phyloP scores from a whole-genome alignment of 1,140 invertebrate genomes.

The Drosophila tsacasi region DNA sequence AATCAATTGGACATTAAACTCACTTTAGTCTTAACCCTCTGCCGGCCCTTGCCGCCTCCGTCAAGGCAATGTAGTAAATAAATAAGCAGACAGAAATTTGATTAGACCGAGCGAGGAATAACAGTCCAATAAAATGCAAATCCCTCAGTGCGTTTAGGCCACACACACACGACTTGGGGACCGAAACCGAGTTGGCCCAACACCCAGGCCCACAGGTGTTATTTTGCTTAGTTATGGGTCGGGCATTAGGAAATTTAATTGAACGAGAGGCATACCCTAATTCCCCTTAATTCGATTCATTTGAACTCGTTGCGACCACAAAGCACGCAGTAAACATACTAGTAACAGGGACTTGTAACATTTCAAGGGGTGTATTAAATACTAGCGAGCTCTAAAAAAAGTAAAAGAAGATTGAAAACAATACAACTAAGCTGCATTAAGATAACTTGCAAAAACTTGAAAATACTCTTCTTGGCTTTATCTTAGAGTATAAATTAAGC shows the following conservation, averaged over 20 bases:
- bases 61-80: constrained; percentile 51
- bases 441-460: neutral
- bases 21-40: constrained; percentile 9
- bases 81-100: constrained; percentile 68
- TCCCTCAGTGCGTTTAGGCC: constrained; percentile 52
- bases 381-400: neutral
- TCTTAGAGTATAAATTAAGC: neutral
- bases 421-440: neutral
- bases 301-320: neutral
- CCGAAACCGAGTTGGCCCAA: neutral
- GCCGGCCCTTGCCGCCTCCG: neutral
- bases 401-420: neutral
- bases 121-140: constrained; percentile 62
- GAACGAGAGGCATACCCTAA: neutral
- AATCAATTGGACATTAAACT: constrained; percentile 64
- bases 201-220: constrained; percentile 1
- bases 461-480: neutral
- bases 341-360: neutral
- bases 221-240: neutral
- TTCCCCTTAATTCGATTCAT: neutral
- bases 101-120: constrained; percentile 46
- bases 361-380: neutral
- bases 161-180: constrained; percentile 49
- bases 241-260: constrained; percentile 10
- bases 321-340: neutral